These are phyloP conservation scores for rabbit (Oryctolagus cuniculus) DNA, from an alignment of 2,113 vertebrate genomes.

Conservation along the genomic window mOryCun1.1 NC_091432.1:180187501-180188000, in stretches of 20 bases:
- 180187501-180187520: background rate
- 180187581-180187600: background rate
- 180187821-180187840: background rate
- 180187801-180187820: background rate
- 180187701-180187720: background rate
- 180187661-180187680: background rate
- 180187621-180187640: background rate
- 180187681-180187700: background rate
- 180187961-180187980: background rate
- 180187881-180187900: background rate
- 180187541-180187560: background rate
- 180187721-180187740: background rate
- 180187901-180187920: background rate
- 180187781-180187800: background rate
- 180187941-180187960: background rate
- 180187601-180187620: background rate
- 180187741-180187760: background rate
- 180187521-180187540: background rate
- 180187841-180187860: slow-evolving; percentile 18
- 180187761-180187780: background rate
- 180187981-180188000: background rate
- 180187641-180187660: background rate
- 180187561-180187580: background rate
- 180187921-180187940: background rate
- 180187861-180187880: slow-evolving; percentile 13